Percentiles rank a stretch among this genome's conserved stretches.
Evolutionary conservation across 1,140 invertebrate genomes (phyloP).

Genomic region (Cydia splendana): DNA sequence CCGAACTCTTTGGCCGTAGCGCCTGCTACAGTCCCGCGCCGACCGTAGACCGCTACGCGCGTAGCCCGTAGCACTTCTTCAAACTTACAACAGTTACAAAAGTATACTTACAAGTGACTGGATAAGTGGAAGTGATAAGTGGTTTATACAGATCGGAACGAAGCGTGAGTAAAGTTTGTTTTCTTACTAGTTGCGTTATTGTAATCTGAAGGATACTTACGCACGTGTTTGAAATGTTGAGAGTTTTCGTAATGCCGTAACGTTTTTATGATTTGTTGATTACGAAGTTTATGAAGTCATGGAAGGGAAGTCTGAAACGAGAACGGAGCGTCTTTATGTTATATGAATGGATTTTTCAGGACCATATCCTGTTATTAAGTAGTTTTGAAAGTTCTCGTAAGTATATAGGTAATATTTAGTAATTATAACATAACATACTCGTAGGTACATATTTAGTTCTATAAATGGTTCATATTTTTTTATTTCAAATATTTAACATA

Average conservation of each 20-base stretch:
- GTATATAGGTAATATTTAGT: no score
- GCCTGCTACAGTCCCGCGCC: slow-evolving; percentile 56
- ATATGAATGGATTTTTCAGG: not conserved
- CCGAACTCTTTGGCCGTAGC: slow-evolving; percentile 25
- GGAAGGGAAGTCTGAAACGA: not conserved
- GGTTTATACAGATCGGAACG: slow-evolving; percentile 18
- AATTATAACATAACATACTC: no score
- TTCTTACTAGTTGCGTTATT: not conserved
- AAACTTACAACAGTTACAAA: slow-evolving; percentile 33
- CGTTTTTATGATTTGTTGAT: slow-evolving; percentile 22
- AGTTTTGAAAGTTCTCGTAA: not conserved
- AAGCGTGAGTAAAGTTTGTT: slow-evolving; percentile 13
- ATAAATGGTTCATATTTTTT: no score
- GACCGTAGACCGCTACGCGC: slow-evolving; percentile 58
- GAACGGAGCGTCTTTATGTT: not conserved
- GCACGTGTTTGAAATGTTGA: slow-evolving; percentile 27
- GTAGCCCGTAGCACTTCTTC: slow-evolving; percentile 42
- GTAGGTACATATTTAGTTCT: no score
- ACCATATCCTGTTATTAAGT: not conserved
- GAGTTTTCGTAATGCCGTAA: slow-evolving; percentile 10
- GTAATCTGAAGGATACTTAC: not conserved
- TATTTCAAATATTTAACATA: no score
- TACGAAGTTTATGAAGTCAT: not conserved
- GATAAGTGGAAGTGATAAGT: slow-evolving; percentile 18
- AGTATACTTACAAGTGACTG: not conserved